A percentile compares a stretch with the other conserved stretches of the same genome.
Conservation (phyloP, 2,797 vertebrate species). For the Acomys russatus region DNA sequence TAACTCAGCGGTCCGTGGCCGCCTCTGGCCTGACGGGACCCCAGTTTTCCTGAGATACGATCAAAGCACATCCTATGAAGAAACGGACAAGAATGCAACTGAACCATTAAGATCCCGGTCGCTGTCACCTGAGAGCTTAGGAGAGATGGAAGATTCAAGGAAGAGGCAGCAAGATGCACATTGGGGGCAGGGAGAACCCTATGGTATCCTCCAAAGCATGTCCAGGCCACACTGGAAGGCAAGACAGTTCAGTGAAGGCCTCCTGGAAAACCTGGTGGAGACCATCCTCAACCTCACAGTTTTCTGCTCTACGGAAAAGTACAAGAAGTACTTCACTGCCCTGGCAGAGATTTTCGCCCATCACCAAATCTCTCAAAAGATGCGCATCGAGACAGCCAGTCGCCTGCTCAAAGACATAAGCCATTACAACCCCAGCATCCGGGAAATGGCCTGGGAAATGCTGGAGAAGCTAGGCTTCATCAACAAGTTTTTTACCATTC, state of each 20-base stretch:
- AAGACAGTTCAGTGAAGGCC: constrained; percentile 19
- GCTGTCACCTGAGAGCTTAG: neutral
- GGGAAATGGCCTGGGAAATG: constrained; percentile 76
- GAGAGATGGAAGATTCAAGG: neutral
- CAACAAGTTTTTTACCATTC: constrained; percentile 62
- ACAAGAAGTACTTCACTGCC: constrained; percentile 43
- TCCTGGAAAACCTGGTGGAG: constrained; percentile 46
- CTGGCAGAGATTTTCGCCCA: constrained; percentile 60
- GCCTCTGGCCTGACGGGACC: constrained; percentile 76
- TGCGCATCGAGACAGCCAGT: neutral
- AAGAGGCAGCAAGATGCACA: neutral
- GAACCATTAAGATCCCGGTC: neutral
- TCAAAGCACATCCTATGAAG: neutral
- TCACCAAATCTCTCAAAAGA: constrained; percentile 6
- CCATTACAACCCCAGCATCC: constrained; percentile 58
- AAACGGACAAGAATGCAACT: neutral
- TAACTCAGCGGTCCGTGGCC: constrained; percentile 81
- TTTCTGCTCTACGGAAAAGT: constrained; percentile 48
- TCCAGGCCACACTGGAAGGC: neutral
- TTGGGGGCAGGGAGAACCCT: neutral
- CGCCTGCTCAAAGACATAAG: constrained; percentile 66
- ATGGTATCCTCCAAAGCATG: neutral
- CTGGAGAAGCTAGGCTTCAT: constrained; percentile 76
- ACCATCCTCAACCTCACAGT: constrained; percentile 67
- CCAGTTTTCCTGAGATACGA: constrained; percentile 43